Conservation (phyloP, 2,888 invertebrate species). For the Apodemia duryi region DNA sequence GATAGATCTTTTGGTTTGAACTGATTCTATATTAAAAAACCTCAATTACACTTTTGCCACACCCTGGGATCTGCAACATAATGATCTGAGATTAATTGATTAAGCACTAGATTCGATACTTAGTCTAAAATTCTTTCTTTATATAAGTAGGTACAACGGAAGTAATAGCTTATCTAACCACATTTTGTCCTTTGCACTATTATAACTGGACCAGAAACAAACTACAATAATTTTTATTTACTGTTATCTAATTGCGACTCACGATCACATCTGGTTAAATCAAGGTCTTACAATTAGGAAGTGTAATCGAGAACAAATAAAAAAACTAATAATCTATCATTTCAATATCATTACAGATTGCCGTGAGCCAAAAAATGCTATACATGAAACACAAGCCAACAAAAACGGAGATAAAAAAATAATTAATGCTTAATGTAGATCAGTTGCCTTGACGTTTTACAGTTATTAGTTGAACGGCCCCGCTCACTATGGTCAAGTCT, state of each 20-base stretch:
- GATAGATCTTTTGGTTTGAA: too few relatives aligned
- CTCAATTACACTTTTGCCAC: too few relatives aligned
- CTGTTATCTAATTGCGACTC: constrained; percentile 16
- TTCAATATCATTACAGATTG: constrained; percentile 61
- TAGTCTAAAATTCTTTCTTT: too few relatives aligned
- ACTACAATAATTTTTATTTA: not conserved
- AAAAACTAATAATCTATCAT: constrained; percentile 58
- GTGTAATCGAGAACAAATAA: constrained; percentile 44
- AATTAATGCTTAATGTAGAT: constrained; percentile 47
- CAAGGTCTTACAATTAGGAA: constrained; percentile 70
- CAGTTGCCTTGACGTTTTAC: constrained; percentile 53
- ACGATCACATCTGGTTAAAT: constrained; percentile 59
- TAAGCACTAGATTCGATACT: too few relatives aligned
- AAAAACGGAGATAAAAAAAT: constrained; percentile 32
- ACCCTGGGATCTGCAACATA: too few relatives aligned
- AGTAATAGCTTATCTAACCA: not conserved
- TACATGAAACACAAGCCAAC: constrained; percentile 41
- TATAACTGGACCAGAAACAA: constrained; percentile 1
- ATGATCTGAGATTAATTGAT: too few relatives aligned
- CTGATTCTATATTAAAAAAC: too few relatives aligned
- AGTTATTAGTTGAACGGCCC: constrained; percentile 41
- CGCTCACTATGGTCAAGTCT: not conserved
- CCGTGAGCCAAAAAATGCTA: constrained; percentile 44
- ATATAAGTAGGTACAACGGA: not conserved
- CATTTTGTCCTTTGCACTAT: not conserved